Evolutionary conservation across 2,888 invertebrate genomes (phyloP).

Genomic region (Hirtodrosophila cameraria): DNA sequence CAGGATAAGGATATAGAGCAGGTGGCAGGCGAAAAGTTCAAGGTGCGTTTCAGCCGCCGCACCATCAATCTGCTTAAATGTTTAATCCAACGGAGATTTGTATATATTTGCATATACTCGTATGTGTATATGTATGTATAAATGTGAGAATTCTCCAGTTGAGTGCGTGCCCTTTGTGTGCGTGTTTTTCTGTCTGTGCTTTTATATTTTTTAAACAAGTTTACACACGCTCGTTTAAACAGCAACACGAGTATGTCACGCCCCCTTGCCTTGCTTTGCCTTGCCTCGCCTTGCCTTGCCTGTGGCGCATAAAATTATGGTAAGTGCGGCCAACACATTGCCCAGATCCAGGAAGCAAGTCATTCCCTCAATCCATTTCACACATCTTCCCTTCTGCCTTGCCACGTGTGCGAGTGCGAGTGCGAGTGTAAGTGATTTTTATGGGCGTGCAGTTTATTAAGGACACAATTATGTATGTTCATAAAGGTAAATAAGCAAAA

Average conservation of each 20-base stretch:
- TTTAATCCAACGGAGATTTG: slow-evolving; percentile 73
- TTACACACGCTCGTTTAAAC: slow-evolving; percentile 73
- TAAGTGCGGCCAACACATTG: slow-evolving; percentile 47
- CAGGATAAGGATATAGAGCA: not conserved
- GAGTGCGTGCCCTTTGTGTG: slow-evolving; percentile 31
- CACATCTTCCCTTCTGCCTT: not conserved
- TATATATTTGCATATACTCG: slow-evolving; percentile 42
- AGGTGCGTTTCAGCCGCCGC: slow-evolving; percentile 59
- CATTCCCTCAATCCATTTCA: not conserved
- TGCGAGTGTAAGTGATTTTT: slow-evolving; percentile 68
- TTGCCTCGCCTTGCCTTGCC: not conserved
- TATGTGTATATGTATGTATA: slow-evolving; percentile 10
- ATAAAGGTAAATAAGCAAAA: slow-evolving; percentile 10
- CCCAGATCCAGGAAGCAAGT: slow-evolving; percentile 25
- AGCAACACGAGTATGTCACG: slow-evolving; percentile 46
- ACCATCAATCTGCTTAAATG: slow-evolving; percentile 78
- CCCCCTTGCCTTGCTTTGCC: slow-evolving; percentile 6
- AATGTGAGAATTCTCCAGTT: slow-evolving; percentile 20
- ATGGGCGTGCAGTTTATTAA: slow-evolving; percentile 59
- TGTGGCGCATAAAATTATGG: slow-evolving; percentile 47
- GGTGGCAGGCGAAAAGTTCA: slow-evolving; percentile 60
- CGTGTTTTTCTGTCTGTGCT: slow-evolving; percentile 7
- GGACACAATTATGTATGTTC: slow-evolving; percentile 48
- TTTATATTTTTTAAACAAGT: slow-evolving; percentile 64
- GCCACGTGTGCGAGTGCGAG: too few relatives aligned